phyloP scores from a whole-genome alignment of 2,113 vertebrate genomes.

The Coptodon rendalli region DNA sequence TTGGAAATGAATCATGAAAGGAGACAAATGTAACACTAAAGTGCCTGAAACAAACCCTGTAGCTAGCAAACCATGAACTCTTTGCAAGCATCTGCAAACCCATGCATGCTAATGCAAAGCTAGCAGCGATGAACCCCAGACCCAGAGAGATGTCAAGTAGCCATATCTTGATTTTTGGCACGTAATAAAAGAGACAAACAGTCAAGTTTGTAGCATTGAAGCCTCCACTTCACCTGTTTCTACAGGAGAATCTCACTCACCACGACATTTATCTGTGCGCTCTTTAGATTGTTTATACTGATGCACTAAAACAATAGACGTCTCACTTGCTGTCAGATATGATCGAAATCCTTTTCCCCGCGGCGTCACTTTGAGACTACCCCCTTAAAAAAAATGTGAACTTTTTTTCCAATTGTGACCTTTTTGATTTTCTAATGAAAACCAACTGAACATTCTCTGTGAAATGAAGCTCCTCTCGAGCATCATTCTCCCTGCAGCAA shows the following conservation, averaged over 20 bases:
- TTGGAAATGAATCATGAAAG: background rate
- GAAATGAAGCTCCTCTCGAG: conserved; percentile 34
- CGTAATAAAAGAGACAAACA: background rate
- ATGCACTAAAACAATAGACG: background rate
- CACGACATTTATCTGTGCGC: background rate
- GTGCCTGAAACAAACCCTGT: background rate
- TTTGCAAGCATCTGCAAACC: background rate
- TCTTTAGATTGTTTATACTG: background rate
- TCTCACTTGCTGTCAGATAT: background rate
- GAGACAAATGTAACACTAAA: background rate
- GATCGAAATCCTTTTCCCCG: background rate
- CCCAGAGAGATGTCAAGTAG: background rate
- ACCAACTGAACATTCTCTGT: conserved; percentile 6
- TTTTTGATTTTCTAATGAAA: conserved; percentile 20
- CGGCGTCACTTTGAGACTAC: background rate
- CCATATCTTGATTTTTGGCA: background rate
- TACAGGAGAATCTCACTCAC: background rate
- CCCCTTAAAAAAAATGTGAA: background rate
- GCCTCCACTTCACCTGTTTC: background rate
- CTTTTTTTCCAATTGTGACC: conserved; percentile 7
- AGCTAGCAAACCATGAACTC: background rate
- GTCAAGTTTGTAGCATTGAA: background rate
- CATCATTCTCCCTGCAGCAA: conserved; percentile 7
- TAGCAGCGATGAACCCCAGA: background rate
- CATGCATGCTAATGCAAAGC: background rate